Conservation (phyloP, 2,797 vertebrate species). For the Acipenser oxyrinchus region DNA sequence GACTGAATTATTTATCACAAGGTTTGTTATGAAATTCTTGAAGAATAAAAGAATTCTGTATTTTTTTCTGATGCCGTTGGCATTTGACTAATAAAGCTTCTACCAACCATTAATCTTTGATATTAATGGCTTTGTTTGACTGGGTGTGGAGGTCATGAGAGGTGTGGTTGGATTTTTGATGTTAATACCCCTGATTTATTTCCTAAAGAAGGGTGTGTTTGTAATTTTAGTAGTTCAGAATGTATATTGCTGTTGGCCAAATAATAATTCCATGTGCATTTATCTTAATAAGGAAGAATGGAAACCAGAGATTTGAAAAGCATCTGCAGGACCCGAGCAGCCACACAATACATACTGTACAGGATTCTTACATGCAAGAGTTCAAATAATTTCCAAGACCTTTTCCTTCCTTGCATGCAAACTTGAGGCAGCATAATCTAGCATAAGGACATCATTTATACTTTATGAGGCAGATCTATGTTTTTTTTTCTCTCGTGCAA, state of each 20-base stretch:
- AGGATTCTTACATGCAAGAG: no score
- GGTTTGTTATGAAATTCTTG: background rate
- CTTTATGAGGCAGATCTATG: no score
- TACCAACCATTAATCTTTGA: background rate
- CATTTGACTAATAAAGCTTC: background rate
- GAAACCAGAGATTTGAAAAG: constrained; percentile 23
- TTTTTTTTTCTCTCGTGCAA: no score
- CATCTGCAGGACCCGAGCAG: constrained; percentile 17
- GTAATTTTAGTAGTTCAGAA: constrained; percentile 13
- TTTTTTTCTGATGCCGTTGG: constrained; percentile 11
- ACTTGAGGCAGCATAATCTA: no score
- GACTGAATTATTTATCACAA: background rate
- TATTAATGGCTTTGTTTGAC: background rate
- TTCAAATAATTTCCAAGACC: no score
- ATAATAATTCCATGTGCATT: constrained; percentile 23
- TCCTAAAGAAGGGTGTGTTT: constrained; percentile 17
- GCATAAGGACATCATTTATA: no score
- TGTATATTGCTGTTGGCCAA: constrained; percentile 13
- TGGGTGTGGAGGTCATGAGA: background rate
- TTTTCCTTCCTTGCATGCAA: no score
- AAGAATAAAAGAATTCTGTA: constrained; percentile 2
- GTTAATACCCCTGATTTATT: constrained; percentile 2
- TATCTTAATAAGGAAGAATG: constrained; percentile 21
- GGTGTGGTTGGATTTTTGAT: constrained; percentile 6
- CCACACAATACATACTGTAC: background rate